Conservation (phyloP, 2,888 invertebrate species). For the Tromatobia lineatoria region DNA sequence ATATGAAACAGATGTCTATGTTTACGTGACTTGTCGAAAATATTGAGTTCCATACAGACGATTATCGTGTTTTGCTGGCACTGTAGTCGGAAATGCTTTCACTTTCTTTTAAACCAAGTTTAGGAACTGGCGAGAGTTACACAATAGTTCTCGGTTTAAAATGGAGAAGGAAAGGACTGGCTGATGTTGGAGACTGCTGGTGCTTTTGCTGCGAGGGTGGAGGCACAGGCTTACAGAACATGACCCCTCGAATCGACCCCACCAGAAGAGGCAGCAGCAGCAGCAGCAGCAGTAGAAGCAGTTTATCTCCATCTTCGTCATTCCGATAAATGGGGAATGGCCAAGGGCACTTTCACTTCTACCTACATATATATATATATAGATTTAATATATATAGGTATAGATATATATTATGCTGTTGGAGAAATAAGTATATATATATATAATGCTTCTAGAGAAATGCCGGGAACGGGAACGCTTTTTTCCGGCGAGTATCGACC, state of each 20-base stretch:
- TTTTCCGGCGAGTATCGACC: conserved; percentile 48
- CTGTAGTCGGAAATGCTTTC: conserved; percentile 19
- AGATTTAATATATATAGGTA: neutral
- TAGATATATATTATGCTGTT: neutral
- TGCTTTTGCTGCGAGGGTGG: conserved; percentile 43
- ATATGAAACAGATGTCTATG: no score
- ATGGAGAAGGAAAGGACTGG: conserved; percentile 31
- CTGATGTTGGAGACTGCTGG: conserved; percentile 25
- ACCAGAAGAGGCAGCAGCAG: conserved; percentile 36
- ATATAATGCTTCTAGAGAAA: neutral
- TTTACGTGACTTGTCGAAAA: neutral
- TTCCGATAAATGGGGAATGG: conserved; percentile 45
- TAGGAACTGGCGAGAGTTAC: conserved; percentile 3
- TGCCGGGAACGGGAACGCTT: conserved; percentile 24
- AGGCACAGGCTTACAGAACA: conserved; percentile 30
- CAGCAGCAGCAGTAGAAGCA: conserved; percentile 21
- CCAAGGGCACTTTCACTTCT: conserved; percentile 50
- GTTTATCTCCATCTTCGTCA: conserved; percentile 48
- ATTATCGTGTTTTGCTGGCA: neutral
- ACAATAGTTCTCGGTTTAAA: conserved; percentile 10
- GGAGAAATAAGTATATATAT: neutral
- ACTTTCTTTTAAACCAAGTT: conserved; percentile 13
- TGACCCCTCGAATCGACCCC: conserved; percentile 45
- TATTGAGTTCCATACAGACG: neutral
- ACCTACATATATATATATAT: neutral